Base-by-base conservation (phyloP, 2,888 invertebrate genomes). In the Pollenia griseotomentosa region DNA sequence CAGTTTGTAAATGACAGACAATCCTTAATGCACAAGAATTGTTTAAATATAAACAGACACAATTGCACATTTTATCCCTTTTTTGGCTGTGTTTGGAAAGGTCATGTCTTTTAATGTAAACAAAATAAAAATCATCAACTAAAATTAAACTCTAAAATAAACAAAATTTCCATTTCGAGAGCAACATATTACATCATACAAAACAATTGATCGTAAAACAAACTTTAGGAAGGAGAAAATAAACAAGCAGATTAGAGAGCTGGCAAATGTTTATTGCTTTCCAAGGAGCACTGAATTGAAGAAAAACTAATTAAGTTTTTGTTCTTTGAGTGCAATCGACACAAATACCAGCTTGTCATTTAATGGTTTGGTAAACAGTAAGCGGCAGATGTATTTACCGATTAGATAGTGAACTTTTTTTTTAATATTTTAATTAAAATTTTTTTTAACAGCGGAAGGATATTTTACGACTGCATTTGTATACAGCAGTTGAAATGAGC, bases 71-170 rank as follows among this genome's bases (percentile, higher is more conserved):
- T 53, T 16, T 7, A 16, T 59, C 66, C 12, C 44, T 33, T n/a
- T 11, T 44, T 61, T 51, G 9, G 42, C 16, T 42, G 16, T 19
- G 46, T 5, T 73, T 77, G 77, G 61, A 81, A 80, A 87, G 83
- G 86, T 83, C 83, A 87, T 87, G 83, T 77, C 77, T 83, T 80
- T 55, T 80, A 86, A 77, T 55, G 23, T 66, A 83, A 68, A 87
- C 86, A 65, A 57, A 51, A 14, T 48, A 44, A 51, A 23, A 3
- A 14, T 33, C 55, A 77, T 8, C 8, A 70, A 55, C 11, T 6
- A 33, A 40, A 33, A 48, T 14, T 57, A 70, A 80, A 5, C 14
- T 48, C 12, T 2, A 12, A 12, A 75, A 63, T 77, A 61, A 83
- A 77, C 55, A 81, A 63, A 33, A 71, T 80, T 71, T 10, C 8